Percentiles rank a stretch among this genome's conserved stretches.
phyloP scores from a whole-genome alignment of 2,888 invertebrate genomes.

The Cataglyphis cursor region DNA sequence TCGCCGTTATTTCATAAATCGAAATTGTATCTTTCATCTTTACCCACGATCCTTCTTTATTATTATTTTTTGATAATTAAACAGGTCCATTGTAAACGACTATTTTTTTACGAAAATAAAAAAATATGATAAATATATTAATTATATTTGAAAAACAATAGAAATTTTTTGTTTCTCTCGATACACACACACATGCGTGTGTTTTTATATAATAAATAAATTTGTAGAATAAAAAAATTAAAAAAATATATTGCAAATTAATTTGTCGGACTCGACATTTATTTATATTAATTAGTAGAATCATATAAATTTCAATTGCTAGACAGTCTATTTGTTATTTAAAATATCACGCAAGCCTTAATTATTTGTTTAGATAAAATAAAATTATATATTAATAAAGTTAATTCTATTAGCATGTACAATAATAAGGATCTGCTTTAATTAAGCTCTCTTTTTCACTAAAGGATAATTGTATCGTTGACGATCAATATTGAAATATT shows the following conservation, averaged over 20 bases:
- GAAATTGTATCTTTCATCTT: neutral
- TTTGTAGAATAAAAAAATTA: neutral
- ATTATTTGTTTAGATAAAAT: slow-evolving; percentile 35
- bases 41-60: neutral
- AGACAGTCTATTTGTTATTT: slow-evolving; percentile 30
- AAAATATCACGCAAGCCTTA: slow-evolving; percentile 13
- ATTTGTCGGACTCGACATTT: neutral
- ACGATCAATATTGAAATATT: slow-evolving; percentile 31
- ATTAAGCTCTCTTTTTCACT: slow-evolving; percentile 29
- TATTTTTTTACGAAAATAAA: neutral
- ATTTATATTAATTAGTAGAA: slow-evolving; percentile 2
- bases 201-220: neutral
- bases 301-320: slow-evolving; percentile 6
- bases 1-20: neutral
- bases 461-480: slow-evolving; percentile 21
- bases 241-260: slow-evolving; percentile 28
- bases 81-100: neutral
- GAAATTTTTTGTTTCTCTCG: neutral
- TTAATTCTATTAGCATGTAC: slow-evolving; percentile 29
- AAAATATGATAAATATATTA: neutral
- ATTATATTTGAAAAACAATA: neutral
- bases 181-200: neutral
- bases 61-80: neutral
- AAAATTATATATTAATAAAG: slow-evolving; percentile 22
- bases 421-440: slow-evolving; percentile 34